Conservation (phyloP, 2,113 vertebrate genomes). For the Fregata magnificens region DNA sequence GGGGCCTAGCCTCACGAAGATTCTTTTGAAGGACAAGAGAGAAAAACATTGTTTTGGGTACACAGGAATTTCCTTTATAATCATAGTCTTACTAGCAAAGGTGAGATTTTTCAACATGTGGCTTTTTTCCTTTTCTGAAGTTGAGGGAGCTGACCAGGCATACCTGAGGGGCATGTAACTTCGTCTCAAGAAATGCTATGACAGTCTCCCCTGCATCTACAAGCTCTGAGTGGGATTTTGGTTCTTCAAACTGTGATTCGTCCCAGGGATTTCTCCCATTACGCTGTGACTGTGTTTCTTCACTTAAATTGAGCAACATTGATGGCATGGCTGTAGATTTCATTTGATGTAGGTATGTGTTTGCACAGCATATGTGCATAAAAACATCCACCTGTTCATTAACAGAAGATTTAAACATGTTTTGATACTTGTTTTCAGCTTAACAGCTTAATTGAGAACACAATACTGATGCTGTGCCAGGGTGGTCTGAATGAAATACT, state of each 20-base stretch:
- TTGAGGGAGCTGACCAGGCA: not conserved
- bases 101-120: not conserved
- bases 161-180: not conserved
- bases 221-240: not conserved
- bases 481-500: not conserved
- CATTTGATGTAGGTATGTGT: not conserved
- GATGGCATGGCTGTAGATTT: not conserved
- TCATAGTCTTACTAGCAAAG: not conserved
- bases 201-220: not conserved
- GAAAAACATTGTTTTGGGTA: accelerated
- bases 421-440: not conserved
- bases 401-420: not conserved
- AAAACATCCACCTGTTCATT: not conserved
- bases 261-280: not conserved
- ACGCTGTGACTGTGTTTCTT: accelerated
- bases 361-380: not conserved
- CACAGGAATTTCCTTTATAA: not conserved
- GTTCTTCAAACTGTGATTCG: not conserved
- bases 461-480: not conserved
- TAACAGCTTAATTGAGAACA: not conserved
- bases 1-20: accelerated
- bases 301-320: not conserved
- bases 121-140: not conserved
- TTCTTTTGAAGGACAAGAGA: not conserved
- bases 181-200: not conserved